Conservation (phyloP, 2,797 vertebrate genomes). For the Alauda arvensis region DNA sequence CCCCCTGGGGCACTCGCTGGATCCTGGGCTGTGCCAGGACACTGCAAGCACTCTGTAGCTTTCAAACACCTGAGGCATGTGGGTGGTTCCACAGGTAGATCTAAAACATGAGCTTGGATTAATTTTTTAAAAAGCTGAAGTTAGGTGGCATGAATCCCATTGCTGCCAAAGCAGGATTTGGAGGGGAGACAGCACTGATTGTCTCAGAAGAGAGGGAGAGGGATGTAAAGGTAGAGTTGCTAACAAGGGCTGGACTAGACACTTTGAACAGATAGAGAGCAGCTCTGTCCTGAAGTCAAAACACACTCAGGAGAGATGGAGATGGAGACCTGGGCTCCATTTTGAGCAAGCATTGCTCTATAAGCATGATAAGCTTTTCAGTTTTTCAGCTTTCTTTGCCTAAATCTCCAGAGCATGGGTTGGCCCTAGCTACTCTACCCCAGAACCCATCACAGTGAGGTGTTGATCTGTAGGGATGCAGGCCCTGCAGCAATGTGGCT, state of each 20-base stretch:
- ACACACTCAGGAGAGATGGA: neutral
- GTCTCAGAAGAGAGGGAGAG: neutral
- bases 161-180: neutral
- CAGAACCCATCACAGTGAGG: neutral
- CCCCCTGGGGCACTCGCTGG: accelerated
- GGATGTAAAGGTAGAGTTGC: neutral
- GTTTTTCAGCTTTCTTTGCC: neutral
- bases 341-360: neutral
- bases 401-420: neutral
- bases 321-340: neutral
- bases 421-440: neutral
- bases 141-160: neutral
- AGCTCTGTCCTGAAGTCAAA: neutral
- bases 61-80: neutral
- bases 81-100: neutral
- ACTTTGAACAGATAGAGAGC: neutral
- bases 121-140: neutral
- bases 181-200: neutral
- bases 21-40: neutral
- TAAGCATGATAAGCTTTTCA: neutral
- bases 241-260: neutral
- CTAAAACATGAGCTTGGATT: neutral
- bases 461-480: neutral
- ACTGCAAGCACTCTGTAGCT: neutral
- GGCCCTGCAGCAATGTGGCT: neutral